Evolutionary conservation across 1,140 invertebrate species (phyloP), one percentile per base, ranked within the genome.

Genomic region (Aphaenogaster ashmeadi): DNA sequence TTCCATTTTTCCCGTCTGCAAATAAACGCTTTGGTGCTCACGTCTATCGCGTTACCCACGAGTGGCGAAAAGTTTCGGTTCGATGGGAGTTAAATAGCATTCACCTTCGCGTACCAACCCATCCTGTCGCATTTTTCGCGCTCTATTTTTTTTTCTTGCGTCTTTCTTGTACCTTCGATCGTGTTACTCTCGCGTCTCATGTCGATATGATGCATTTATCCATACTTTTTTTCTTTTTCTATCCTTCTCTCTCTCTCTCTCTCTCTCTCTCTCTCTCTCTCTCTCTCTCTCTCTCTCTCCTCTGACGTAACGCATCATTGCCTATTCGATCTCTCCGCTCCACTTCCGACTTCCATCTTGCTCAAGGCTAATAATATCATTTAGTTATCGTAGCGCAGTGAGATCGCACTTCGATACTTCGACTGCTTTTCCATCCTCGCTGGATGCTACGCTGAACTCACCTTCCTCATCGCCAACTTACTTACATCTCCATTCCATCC

Each of bases 1-100:
- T 93, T 92, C 88, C 91, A 92, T 93, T 92, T 93, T 93, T 93
- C 88, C 75, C 77, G 86, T 91, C 88, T 89, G 90, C 87, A 93
- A 93, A 93, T 92, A 93, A 93, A 93, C 88, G 93, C 89, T 92
- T 66, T 56, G 87, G 80, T 91, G 91, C 77, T 72, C 87, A 89
- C 89, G 91, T 93, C 88, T 92, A 93, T 93, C 88, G 90, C 88
- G 89, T 92, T 92, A 93, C 88, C 86, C 87, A 36, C 52, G 44
- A 56, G 44, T 66, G 56, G 66, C 54, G 78, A 69, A 88, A 93
- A 91, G 83, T 93, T 93, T 94, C 88, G 89, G 58, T 83, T 91
- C 88, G 86, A 64, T 78, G 88, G 66, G 84, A 90, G 88, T 92
- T 91, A 92, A 93, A 92, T 92, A 90, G 89, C 88, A 87, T 78